Evolutionary conservation across 2,113 vertebrate genomes (phyloP).

Genomic region (Bambusicola thoracicus): DNA sequence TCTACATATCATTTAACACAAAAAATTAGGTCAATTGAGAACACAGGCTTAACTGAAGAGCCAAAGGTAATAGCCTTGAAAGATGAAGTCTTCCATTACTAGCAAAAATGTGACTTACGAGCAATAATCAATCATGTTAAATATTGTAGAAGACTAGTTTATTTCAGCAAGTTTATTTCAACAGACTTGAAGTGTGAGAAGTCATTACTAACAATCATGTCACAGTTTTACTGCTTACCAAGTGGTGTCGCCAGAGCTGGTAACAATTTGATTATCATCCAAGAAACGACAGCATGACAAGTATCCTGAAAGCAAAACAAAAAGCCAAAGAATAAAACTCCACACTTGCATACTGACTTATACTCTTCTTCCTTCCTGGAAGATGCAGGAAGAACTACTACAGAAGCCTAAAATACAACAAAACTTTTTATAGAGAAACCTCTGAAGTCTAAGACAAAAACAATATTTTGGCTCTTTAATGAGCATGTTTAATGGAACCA

Average conservation of each 20-base stretch:
- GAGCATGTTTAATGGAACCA: neutral
- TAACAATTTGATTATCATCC: conserved; percentile 99
- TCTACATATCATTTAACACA: neutral
- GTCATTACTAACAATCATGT: neutral
- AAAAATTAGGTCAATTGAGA: neutral
- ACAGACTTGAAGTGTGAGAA: neutral
- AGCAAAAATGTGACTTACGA: neutral
- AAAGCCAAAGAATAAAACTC: neutral
- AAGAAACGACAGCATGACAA: conserved; percentile 98
- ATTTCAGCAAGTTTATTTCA: neutral
- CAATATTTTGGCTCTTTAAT: neutral
- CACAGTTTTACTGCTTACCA: conserved; percentile 83
- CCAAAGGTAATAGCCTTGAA: neutral
- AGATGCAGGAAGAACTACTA: neutral
- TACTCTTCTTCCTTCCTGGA: neutral
- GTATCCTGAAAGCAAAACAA: conserved; percentile 83
- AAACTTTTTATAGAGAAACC: neutral
- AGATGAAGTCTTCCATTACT: neutral
- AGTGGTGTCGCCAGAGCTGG: conserved; percentile 98
- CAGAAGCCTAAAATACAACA: neutral
- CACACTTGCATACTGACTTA: neutral
- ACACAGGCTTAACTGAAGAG: neutral
- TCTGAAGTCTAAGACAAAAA: neutral
- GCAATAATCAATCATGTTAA: neutral
- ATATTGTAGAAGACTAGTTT: neutral